phyloP scores from a whole-genome alignment of 2,888 invertebrate genomes.

The Helobdella robusta region DNA sequence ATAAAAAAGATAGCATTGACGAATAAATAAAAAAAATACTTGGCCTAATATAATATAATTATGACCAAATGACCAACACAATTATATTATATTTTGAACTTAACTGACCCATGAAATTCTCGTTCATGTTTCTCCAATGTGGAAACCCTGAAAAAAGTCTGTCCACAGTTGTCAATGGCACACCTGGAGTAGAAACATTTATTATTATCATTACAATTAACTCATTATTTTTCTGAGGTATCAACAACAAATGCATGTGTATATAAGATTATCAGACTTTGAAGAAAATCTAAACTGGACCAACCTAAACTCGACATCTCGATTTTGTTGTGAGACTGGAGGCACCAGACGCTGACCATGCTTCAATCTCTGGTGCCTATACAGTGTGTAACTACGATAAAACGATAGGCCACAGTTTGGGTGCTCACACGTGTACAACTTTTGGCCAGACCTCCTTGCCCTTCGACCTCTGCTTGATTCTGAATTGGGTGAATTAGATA shows the following conservation, averaged over 20 bases:
- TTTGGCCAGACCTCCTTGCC: slow-evolving; percentile 22
- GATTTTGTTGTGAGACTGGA: background rate
- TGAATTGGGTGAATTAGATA: background rate
- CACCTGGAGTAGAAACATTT: slow-evolving; percentile 19
- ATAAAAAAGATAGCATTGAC: no score
- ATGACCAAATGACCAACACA: no score
- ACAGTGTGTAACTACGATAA: slow-evolving; percentile 27
- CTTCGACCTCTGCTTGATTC: slow-evolving; percentile 12
- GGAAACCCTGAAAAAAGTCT: slow-evolving; percentile 9
- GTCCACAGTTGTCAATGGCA: slow-evolving; percentile 8
- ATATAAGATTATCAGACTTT: no score
- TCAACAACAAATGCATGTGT: no score
- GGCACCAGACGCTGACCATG: slow-evolving; percentile 25
- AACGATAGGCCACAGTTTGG: slow-evolving; percentile 25
- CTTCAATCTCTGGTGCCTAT: slow-evolving; percentile 28
- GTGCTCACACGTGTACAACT: slow-evolving; percentile 26
- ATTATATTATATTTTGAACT: no score
- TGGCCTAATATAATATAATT: no score
- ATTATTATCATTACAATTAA: no score
- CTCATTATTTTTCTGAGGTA: no score
- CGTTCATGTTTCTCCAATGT: slow-evolving; percentile 8
- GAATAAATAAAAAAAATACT: no score
- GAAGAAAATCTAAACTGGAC: background rate
- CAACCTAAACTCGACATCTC: background rate
- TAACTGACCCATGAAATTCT: slow-evolving; percentile 13